These are phyloP conservation scores for Microhierax caerulescens DNA, from an alignment of 2,797 vertebrate genomes.

Conservation along the genomic window DNA sequence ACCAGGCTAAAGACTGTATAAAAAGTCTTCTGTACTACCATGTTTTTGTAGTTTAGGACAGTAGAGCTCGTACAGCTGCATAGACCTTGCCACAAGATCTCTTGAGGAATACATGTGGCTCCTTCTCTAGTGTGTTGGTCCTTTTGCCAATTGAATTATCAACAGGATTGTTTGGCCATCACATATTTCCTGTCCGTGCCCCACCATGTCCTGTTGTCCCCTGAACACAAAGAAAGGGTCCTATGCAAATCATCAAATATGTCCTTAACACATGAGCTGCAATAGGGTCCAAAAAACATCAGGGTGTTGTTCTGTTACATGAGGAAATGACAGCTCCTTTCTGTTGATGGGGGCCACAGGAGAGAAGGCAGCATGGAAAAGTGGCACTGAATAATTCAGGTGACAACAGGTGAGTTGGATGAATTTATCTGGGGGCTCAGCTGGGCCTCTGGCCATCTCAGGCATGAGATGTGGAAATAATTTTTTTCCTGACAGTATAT, in stretches of 20 bases:
- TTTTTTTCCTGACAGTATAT: not conserved
- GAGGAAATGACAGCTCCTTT: not conserved
- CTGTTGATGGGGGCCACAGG: not conserved
- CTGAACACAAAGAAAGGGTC: not conserved
- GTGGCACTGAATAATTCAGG: not conserved
- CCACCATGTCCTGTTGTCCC: not conserved
- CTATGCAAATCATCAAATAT: not conserved
- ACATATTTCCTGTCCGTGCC: not conserved
- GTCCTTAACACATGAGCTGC: not conserved
- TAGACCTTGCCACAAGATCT: not conserved
- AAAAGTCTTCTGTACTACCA: not conserved
- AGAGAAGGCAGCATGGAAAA: not conserved
- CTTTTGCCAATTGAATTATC: not conserved
- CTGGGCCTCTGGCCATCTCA: not conserved
- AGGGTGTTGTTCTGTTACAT: fast-evolving
- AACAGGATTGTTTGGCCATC: not conserved
- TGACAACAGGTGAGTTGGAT: not conserved
- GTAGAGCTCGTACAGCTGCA: not conserved
- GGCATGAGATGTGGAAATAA: not conserved
- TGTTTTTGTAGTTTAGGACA: not conserved
- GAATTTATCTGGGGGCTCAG: not conserved
- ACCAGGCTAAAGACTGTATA: not conserved
- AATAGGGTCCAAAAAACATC: not conserved
- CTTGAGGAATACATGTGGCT: not conserved
- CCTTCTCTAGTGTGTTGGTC: not conserved